Base-by-base conservation (phyloP, 1,140 invertebrate genomes). In the Zaprionus gabonicus region DNA sequence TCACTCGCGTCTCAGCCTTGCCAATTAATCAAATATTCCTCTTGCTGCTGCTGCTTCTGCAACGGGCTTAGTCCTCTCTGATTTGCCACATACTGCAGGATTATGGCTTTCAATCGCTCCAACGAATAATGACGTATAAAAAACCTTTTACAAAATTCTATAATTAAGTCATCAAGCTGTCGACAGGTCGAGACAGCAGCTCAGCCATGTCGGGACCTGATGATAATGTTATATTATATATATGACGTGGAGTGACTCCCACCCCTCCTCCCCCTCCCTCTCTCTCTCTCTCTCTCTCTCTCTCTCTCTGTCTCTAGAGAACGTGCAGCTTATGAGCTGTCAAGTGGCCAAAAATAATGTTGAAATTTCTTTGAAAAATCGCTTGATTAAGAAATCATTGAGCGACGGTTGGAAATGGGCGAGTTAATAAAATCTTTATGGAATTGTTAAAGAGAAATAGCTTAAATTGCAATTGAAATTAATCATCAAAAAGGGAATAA, bases 161-260 rank as follows among this genome's bases (percentile, higher is more conserved):
- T 88, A 87, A 87, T 82, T 87, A 87, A 82, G 80, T 57, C 73
- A 72, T 78, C 73, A 88, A 75, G 36, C 73, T 76, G 71, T 55
- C 71, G 83, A 76, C 83, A 88, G 77, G 55, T 41, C 67, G 74
- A 83, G 78, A 65, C 67, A 38, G 60, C 58, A 58, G 56, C 53
- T 34, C 25, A 36, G 12, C 31, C 34, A 13, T 15, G 55, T 34
- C 17, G 44, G 46, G 31, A 15, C 10, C 25, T 44, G 51, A 28
- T 55, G 49, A 71, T 76, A 63, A 62, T 72, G 56, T 56, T 76
- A 10, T 20, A 59, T 58, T 34, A 64, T 58, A 41, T 44, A 23
- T 28, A 20, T 70, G 20, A 6, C 49, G 15, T 31, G 2, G 27
- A 23, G 31, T 15, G 3, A 1, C 2, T 1, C 28, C 13, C n/a